These are phyloP conservation scores for Gallinago nigripennis DNA, from an alignment of 2,797 vertebrate species.

Conservation along the genomic window DNA sequence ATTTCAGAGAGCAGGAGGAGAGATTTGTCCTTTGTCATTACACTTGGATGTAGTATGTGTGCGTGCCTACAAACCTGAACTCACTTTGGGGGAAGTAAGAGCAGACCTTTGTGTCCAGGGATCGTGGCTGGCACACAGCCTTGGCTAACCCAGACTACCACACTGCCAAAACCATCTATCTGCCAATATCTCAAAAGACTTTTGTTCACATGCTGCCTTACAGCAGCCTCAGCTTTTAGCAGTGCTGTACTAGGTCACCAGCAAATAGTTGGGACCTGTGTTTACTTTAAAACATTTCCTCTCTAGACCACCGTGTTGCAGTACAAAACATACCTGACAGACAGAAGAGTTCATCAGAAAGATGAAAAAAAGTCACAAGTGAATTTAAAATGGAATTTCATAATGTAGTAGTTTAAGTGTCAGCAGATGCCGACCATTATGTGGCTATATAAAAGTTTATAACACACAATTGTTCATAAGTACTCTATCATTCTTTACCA, in stretches of 20 bases:
- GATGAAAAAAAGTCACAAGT: conserved; percentile 10
- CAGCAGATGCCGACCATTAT: not conserved
- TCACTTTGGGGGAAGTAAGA: not conserved
- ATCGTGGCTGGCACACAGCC: not conserved
- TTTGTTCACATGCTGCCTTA: not conserved
- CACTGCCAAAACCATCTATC: not conserved
- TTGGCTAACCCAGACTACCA: not conserved
- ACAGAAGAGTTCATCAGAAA: not conserved
- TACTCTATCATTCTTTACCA: not conserved
- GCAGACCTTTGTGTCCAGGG: not conserved
- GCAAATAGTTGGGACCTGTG: not conserved
- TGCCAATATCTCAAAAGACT: not conserved
- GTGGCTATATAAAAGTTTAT: not conserved
- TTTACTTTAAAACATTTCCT: not conserved
- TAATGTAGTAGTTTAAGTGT: not conserved
- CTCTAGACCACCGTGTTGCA: not conserved
- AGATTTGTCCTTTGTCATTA: not conserved
- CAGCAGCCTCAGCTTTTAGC: not conserved
- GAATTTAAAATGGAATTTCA: not conserved
- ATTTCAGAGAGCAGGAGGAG: not conserved
- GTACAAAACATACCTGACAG: not conserved
- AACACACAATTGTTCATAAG: not conserved
- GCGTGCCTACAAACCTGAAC: not conserved
- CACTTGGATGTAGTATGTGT: not conserved
- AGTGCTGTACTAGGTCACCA: not conserved